Evolutionary conservation across 2,113 vertebrate genomes (phyloP), one percentile per base, ranked within the genome.

Genomic region (Spea multiplicata): DNA sequence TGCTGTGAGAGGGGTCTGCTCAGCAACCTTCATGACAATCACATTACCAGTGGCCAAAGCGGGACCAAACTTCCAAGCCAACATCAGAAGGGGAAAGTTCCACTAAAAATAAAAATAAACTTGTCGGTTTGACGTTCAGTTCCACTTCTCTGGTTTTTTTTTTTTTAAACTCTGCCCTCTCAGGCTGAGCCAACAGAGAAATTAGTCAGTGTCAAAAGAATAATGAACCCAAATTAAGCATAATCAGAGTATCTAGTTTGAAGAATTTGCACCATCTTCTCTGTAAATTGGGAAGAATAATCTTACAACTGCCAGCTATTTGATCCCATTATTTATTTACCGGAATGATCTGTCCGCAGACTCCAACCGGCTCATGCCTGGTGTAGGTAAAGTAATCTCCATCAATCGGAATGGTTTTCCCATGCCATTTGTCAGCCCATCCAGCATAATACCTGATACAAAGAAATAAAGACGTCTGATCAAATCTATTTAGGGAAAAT

Each of bases 371-470:
- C 83, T 95, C 94, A 3, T 94, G 94, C n/a, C 89, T 81, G 62
- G 94, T 95, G 85, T 94, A 95, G 86, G 90, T 93, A 86, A 96
- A 95, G 81, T 86, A 94, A 70, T 94, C 88, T 1, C 93, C 94
- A 52, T 96, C 94, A 7, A 93, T 89, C 17, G 94, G 94, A 66
- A 95, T 95, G 77, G 94, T 95, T 85, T 95, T 95, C 8, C 94
- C 91, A 7, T 94, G 94, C 89, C 90, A 94, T 80, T 96, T 95
- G 86, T 95, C 95, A 10, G 94, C 94, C 94, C 94, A 95, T 75
- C 94, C 93, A 3, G 93, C 94, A 45, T 93, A 95, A 82, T 95
- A 95, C 82, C 90, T 91, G 55, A 70, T 84, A 49, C n/a, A n/a
- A n/a, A 74, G 17, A 52, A 49, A 48, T 6, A 17, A 6, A 16